Conservation (phyloP, 2,888 invertebrate genomes). For the Argyresthia goedartella region DNA sequence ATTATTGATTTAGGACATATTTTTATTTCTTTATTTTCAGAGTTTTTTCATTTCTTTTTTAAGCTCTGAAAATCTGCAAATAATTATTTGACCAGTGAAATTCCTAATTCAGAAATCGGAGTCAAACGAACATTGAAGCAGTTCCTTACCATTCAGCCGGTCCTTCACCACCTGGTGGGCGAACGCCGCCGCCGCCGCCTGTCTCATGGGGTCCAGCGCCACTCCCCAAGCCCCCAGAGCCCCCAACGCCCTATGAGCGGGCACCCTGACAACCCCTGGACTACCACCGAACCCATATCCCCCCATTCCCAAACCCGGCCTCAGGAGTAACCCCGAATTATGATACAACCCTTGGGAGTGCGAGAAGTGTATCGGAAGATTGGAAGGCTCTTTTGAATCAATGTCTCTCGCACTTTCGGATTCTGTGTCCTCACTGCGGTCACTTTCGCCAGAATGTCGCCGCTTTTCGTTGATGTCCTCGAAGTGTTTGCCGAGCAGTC, state of each 20-base stretch:
- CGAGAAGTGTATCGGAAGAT: conserved; percentile 50
- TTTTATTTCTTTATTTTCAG: too few relatives aligned
- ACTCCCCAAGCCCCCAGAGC: conserved; percentile 70
- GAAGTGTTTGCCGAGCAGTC: conserved; percentile 82
- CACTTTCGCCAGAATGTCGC: conserved; percentile 61
- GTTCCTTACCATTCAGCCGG: conserved; percentile 85
- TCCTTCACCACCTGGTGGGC: conserved; percentile 88
- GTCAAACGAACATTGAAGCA: too few relatives aligned
- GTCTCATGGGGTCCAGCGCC: conserved; percentile 74
- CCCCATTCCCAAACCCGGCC: conserved; percentile 60
- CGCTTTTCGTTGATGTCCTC: conserved; percentile 71
- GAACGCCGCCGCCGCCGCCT: conserved; percentile 79
- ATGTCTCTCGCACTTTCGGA: conserved; percentile 58
- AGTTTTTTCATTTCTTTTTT: too few relatives aligned
- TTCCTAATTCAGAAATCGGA: too few relatives aligned
- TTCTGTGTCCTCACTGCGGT: conserved; percentile 64
- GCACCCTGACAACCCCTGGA: conserved; percentile 85
- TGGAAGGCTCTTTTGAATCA: conserved; percentile 43
- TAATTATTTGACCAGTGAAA: too few relatives aligned
- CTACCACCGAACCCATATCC: conserved; percentile 70
- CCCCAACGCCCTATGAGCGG: conserved; percentile 78
- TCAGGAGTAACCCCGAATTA: conserved; percentile 47
- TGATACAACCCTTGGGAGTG: conserved; percentile 53
- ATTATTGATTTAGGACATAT: too few relatives aligned
- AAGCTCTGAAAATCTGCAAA: too few relatives aligned